A percentile compares a stretch with the other conserved stretches of the same genome.
Evolutionary conservation across 2,113 vertebrate genomes (phyloP).

Genomic region (Aegithalos caudatus): DNA sequence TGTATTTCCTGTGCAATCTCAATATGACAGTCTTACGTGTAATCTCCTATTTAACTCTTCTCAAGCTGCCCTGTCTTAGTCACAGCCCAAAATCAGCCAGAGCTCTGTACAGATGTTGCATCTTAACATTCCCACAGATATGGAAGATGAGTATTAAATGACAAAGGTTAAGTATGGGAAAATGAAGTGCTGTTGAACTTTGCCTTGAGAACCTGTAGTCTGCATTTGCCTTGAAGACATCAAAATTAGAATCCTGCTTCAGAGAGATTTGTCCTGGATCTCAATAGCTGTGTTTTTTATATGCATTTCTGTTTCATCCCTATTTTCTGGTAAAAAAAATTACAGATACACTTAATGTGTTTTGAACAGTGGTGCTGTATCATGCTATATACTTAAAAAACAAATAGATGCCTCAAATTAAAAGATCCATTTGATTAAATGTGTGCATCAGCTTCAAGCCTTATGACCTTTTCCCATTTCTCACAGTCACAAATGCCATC

Average conservation of each 20-base stretch:
- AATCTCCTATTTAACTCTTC: not conserved
- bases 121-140: not conserved
- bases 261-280: not conserved
- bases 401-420: not conserved
- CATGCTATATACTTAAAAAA: not conserved
- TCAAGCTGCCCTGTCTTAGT: not conserved
- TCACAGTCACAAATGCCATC: not conserved
- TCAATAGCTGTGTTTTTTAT: not conserved
- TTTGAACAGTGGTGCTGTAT: not conserved
- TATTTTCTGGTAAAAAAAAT: not conserved
- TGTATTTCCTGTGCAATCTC: not conserved
- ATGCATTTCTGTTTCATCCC: not conserved
- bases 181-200: not conserved
- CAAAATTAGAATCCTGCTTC: not conserved
- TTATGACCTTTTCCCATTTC: not conserved
- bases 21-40: not conserved
- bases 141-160: not conserved
- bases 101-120: not conserved
- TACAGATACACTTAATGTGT: not conserved
- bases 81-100: not conserved
- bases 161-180: not conserved
- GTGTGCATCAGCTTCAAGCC: not conserved
- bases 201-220: not conserved
- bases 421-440: not conserved
- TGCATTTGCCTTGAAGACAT: not conserved